Evolutionary conservation across 2,797 vertebrate species (phyloP).

Genomic region (Gadopsis bispinosus): DNA sequence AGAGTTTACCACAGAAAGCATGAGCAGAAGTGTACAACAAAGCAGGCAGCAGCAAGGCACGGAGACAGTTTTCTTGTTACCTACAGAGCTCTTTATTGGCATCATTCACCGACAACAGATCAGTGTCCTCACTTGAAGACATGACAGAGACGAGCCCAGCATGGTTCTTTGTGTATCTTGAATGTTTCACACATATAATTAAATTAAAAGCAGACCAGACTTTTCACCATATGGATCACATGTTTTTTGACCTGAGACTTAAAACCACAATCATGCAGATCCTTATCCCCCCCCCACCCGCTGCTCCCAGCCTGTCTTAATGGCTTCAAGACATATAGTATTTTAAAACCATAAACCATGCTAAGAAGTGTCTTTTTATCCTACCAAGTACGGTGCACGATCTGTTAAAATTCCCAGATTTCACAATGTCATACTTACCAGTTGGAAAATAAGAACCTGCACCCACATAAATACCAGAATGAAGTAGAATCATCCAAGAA

Average conservation of each 20-base stretch:
- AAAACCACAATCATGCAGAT: conserved; percentile 26
- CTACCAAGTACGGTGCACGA: not conserved
- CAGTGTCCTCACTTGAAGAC: not conserved
- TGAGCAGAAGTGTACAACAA: not conserved
- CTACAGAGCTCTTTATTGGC: not conserved
- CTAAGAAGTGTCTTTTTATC: not conserved
- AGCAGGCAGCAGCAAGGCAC: not conserved
- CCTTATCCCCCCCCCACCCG: conserved; percentile 11
- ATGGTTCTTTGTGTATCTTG: not conserved
- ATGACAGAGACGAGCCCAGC: not conserved
- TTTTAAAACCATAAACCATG: conserved; percentile 24
- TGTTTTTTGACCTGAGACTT: conserved; percentile 29
- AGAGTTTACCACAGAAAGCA: conserved; percentile 8
- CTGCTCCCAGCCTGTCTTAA: not conserved
- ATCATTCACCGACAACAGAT: conserved; percentile 12
- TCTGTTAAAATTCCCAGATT: conserved; percentile 14
- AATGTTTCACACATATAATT: conserved; percentile 24
- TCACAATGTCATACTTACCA: not conserved
- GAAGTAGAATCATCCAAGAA: not conserved
- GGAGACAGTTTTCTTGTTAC: conserved; percentile 1
- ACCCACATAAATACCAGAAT: not conserved
- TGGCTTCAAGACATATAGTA: conserved; percentile 12
- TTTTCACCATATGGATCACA: conserved; percentile 57
- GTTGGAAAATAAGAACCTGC: not conserved
- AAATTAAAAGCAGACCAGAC: conserved; percentile 42